Conservation (phyloP, 1,140 invertebrate species). For the Panonychus citri region DNA sequence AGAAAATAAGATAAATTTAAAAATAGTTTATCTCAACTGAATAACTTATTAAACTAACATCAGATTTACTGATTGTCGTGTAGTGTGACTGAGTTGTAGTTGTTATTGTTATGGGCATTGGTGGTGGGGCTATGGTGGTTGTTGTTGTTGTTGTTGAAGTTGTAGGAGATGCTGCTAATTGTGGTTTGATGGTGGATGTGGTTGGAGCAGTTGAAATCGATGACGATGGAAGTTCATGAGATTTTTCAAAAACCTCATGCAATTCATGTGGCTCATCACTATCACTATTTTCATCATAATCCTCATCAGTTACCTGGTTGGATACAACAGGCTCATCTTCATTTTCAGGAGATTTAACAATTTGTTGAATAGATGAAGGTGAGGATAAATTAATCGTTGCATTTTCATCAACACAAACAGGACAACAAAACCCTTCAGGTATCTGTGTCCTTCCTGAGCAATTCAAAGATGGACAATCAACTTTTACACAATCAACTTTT, state of each 20-base stretch:
- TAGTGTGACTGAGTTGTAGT: no score
- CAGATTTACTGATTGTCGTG: no score
- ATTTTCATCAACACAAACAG: constrained; percentile 21
- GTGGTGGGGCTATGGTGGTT: background rate
- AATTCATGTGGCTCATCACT: background rate
- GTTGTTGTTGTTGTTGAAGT: background rate
- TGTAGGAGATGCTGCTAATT: background rate
- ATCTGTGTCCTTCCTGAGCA: constrained; percentile 18
- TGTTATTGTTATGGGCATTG: no score
- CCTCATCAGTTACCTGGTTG: background rate
- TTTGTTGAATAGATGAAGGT: background rate
- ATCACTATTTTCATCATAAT: background rate
- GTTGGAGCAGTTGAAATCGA: background rate
- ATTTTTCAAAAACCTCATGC: background rate
- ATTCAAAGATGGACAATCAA: constrained; percentile 19
- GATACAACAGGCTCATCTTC: no score
- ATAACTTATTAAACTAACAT: no score
- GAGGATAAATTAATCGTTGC: background rate
- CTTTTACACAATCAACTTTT: constrained; percentile 29
- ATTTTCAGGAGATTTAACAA: background rate
- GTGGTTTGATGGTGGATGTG: background rate
- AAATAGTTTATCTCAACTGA: no score
- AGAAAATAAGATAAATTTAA: no score
- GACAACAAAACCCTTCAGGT: constrained; percentile 30
- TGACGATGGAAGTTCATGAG: constrained; percentile 1